Percentiles rank a stretch among this genome's conserved stretches.
Evolutionary conservation across 2,113 vertebrate species (phyloP).

Genomic region (Copsychus sechellarum): DNA sequence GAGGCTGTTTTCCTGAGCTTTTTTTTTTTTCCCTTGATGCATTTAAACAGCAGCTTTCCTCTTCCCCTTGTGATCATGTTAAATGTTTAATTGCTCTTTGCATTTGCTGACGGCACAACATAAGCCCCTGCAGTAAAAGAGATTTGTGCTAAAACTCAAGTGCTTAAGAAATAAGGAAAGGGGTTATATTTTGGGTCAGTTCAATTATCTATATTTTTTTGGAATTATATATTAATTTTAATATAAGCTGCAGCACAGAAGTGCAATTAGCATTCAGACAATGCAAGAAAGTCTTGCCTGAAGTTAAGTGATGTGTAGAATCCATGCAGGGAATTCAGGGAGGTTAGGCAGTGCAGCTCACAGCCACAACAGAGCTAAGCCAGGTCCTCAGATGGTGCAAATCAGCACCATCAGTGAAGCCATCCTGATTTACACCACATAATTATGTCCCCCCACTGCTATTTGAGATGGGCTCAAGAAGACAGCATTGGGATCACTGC

Average conservation of each 20-base stretch:
- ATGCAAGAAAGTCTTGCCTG: conserved; percentile 31
- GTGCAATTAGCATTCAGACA: conserved; percentile 54
- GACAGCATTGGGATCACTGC: background rate
- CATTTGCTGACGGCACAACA: conserved; percentile 48
- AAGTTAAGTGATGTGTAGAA: conserved; percentile 45
- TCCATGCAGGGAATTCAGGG: background rate
- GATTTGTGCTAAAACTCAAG: conserved; percentile 59
- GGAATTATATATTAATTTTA: conserved; percentile 48
- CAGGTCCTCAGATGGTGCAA: background rate
- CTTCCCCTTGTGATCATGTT: conserved; percentile 46
- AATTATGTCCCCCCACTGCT: background rate
- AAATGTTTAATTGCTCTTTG: conserved; percentile 72
- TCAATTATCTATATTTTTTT: conserved; percentile 47
- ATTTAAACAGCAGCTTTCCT: conserved; percentile 18
- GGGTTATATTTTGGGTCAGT: conserved; percentile 61
- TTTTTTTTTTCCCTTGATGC: background rate
- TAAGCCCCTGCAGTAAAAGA: conserved; percentile 64
- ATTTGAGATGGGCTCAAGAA: background rate
- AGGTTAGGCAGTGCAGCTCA: conserved; percentile 1
- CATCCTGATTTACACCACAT: background rate
- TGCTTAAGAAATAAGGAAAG: conserved; percentile 56
- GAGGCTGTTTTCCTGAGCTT: background rate
- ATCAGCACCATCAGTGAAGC: background rate
- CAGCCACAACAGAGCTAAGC: background rate
- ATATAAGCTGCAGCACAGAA: background rate